These are phyloP conservation scores for Lycodopsis pacificus DNA, from an alignment of 2,797 vertebrate species.

Conservation along the genomic window DNA sequence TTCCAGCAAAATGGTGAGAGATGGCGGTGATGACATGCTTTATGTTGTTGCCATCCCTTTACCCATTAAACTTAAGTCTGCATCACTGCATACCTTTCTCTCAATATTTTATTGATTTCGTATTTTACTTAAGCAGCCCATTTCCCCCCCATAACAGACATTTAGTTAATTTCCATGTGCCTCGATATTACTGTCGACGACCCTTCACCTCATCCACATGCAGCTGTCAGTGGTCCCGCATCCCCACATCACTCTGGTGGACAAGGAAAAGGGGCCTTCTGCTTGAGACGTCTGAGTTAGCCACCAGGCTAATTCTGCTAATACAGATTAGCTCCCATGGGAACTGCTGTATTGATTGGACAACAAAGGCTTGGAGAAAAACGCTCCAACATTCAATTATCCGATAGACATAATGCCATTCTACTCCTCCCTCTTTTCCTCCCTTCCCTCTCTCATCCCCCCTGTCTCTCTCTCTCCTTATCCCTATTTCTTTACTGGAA, in stretches of 20 bases:
- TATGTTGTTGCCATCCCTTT: slow-evolving; percentile 21
- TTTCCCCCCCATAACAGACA: slow-evolving; percentile 12
- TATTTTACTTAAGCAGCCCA: slow-evolving; percentile 14
- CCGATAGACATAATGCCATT: slow-evolving; percentile 85
- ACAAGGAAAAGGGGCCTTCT: slow-evolving; percentile 41
- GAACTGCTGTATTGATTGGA: slow-evolving; percentile 85
- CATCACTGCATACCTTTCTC: slow-evolving; percentile 3
- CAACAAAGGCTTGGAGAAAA: slow-evolving; percentile 86
- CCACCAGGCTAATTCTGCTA: slow-evolving; percentile 86
- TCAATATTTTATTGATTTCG: slow-evolving; percentile 19
- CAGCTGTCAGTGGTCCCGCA: slow-evolving; percentile 35
- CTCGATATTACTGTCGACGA: neutral
- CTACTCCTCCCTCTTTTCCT: slow-evolving; percentile 56
- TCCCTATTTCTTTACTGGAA: slow-evolving; percentile 65
- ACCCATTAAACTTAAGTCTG: slow-evolving; percentile 26
- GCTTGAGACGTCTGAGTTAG: slow-evolving; percentile 83
- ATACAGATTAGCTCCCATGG: slow-evolving; percentile 87
- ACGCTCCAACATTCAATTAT: slow-evolving; percentile 87
- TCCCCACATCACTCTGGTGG: slow-evolving; percentile 54
- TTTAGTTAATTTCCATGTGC: neutral
- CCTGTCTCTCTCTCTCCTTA: slow-evolving; percentile 42
- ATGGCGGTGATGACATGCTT: slow-evolving; percentile 31
- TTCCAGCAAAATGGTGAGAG: slow-evolving; percentile 50
- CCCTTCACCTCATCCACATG: neutral
- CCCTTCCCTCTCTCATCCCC: slow-evolving; percentile 14